These are phyloP conservation scores for Netelia fuscicornis DNA, from an alignment of 2,888 invertebrate genomes.

Conservation along the genomic window DNA sequence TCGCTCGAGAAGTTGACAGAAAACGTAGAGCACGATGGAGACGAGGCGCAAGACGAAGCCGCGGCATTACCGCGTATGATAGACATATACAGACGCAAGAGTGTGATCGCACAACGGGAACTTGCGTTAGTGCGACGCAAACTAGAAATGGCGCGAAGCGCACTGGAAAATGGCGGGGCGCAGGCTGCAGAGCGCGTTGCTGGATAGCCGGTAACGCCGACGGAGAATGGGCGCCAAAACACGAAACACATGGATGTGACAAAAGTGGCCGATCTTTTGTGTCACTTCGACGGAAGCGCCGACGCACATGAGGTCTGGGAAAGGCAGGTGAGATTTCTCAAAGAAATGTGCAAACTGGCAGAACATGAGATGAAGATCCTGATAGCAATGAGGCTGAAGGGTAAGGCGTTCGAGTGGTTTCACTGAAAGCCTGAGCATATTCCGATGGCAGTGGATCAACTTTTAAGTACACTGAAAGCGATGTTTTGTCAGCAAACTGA, in stretches of 20 bases:
- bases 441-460: conserved; percentile 24
- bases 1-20: no score
- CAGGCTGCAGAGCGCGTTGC: background rate
- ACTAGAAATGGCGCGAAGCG: conserved; percentile 31
- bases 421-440: conserved; percentile 68
- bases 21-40: no score
- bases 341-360: conserved; percentile 52
- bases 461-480: conserved; percentile 44
- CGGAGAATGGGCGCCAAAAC: background rate
- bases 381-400: conserved; percentile 62
- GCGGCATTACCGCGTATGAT: conserved; percentile 6
- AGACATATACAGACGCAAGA: conserved; percentile 15
- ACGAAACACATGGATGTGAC: conserved; percentile 10
- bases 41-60: conserved; percentile 2
- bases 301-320: conserved; percentile 63
- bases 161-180: background rate
- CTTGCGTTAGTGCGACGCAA: conserved; percentile 18
- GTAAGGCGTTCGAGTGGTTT: conserved; percentile 65
- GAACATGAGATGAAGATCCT: conserved; percentile 61
- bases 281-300: conserved; percentile 56
- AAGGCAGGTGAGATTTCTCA: conserved; percentile 60
- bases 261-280: conserved; percentile 53
- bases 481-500: conserved; percentile 52
- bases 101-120: conserved; percentile 33
- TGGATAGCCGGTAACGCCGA: no score